Percentiles rank a stretch among this genome's conserved stretches.
Conservation (phyloP, 2,797 vertebrate genomes). For the Lophotriccus pileatus region DNA sequence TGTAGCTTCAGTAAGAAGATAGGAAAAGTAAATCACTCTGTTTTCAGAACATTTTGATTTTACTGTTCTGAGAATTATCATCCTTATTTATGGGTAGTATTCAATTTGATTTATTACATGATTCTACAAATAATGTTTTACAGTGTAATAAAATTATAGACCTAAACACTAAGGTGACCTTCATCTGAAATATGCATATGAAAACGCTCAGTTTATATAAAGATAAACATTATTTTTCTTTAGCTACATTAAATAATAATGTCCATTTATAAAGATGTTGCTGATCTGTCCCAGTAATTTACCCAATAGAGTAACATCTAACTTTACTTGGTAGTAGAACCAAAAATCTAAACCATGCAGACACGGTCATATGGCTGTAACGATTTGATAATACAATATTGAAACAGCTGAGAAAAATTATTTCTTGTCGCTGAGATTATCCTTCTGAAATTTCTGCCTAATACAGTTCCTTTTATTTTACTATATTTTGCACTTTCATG, state of each 20-base stretch:
- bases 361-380: not conserved
- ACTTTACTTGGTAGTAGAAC: not conserved
- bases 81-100: constrained; percentile 37
- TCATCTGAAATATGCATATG: not conserved
- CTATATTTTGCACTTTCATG: not conserved
- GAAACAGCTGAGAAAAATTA: not conserved
- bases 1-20: not conserved
- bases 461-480: not conserved
- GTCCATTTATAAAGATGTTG: not conserved
- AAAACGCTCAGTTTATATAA: not conserved
- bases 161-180: constrained; percentile 36
- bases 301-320: not conserved
- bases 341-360: not conserved
- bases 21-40: constrained; percentile 22
- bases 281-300: not conserved
- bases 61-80: constrained; percentile 35
- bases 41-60: constrained; percentile 48
- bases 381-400: not conserved
- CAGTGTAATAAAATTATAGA: constrained; percentile 16
- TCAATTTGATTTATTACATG: constrained; percentile 42
- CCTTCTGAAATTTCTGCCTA: not conserved
- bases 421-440: not conserved
- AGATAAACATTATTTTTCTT: not conserved
- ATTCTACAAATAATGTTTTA: constrained; percentile 41
- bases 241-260: not conserved